These are phyloP conservation scores for Orcinus orca DNA, from an alignment of 2,113 vertebrate species.

Conservation along the genomic window DNA sequence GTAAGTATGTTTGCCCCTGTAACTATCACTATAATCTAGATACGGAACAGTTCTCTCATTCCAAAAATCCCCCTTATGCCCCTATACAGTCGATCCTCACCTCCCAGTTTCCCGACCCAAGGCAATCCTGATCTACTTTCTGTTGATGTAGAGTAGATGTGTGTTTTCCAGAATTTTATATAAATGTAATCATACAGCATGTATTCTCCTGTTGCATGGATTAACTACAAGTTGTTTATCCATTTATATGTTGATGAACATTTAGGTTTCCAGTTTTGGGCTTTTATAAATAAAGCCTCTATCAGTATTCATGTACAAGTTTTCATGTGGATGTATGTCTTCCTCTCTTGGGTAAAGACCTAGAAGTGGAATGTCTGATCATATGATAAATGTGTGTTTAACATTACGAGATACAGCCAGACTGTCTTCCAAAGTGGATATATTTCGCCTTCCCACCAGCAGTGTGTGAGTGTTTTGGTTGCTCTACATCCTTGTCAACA, in stretches of 20 bases:
- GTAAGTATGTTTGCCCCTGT: background rate
- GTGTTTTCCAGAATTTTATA: conserved; percentile 1
- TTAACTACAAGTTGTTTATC: background rate
- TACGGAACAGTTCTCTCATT: background rate
- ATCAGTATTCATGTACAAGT: background rate
- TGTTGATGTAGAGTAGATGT: background rate
- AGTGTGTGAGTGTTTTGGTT: background rate
- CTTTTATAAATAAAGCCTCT: conserved; percentile 31
- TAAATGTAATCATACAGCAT: background rate
- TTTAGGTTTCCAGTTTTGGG: background rate
- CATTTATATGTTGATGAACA: background rate
- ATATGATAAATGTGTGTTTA: background rate
- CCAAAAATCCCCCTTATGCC: background rate
- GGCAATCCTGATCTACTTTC: background rate
- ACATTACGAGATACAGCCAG: background rate
- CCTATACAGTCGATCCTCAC: background rate
- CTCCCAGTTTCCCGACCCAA: background rate
- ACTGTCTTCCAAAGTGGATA: background rate
- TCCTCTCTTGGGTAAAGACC: background rate
- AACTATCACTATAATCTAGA: background rate
- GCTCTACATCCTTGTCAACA: background rate
- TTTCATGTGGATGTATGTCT: background rate
- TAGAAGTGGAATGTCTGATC: background rate
- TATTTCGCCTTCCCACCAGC: background rate
- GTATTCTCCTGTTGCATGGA: background rate